phyloP scores from a whole-genome alignment of 1,140 invertebrate genomes.

The Penaeus indicus region DNA sequence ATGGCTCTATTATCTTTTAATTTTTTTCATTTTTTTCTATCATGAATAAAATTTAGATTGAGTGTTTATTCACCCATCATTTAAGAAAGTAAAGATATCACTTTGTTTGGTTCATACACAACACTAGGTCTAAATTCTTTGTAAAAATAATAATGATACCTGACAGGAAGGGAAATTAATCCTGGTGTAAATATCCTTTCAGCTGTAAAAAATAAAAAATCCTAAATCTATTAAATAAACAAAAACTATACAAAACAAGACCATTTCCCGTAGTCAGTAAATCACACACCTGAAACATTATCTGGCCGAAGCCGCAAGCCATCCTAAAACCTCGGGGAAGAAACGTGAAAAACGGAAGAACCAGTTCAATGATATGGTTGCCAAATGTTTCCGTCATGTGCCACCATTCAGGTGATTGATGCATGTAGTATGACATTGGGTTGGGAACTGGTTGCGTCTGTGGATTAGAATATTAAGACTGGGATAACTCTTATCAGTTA shows the following conservation, averaged over 20 bases:
- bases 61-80: no score
- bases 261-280: background rate
- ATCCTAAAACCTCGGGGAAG: conserved; percentile 68
- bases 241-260: background rate
- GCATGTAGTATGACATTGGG: conserved; percentile 72
- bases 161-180: no score
- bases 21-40: no score
- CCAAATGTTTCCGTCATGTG: conserved; percentile 71
- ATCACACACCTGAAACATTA: conserved; percentile 71
- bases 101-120: no score
- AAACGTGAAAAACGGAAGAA: conserved; percentile 70
- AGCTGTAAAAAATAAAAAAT: background rate
- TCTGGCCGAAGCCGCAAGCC: conserved; percentile 70
- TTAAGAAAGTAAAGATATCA: no score
- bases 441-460: conserved; percentile 73
- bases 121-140: no score
- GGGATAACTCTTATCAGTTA: background rate
- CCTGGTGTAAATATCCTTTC: no score
- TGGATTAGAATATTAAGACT: background rate
- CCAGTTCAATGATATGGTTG: conserved; percentile 72
- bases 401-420: conserved; percentile 70
- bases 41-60: no score
- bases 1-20: no score
- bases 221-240: background rate
- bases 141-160: no score